phyloP scores from a whole-genome alignment of 2,113 vertebrate species.

The Macquaria australasica region DNA sequence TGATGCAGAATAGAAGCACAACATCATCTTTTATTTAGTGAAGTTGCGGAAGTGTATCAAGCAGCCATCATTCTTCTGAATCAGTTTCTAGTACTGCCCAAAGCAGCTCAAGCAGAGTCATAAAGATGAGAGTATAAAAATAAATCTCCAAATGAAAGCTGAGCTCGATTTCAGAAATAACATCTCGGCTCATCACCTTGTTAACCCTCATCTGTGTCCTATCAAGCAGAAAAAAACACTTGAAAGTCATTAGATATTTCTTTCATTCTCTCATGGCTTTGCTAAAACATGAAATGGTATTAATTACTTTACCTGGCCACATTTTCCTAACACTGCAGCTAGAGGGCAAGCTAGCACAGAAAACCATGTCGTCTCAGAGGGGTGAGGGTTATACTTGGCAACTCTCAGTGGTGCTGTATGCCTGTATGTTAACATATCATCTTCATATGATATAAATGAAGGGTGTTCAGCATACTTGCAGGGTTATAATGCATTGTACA shows the following conservation, averaged over 20 bases:
- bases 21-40: conserved; percentile 14
- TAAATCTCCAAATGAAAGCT: conserved; percentile 51
- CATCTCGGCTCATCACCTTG: conserved; percentile 18
- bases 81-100: conserved; percentile 18
- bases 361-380: conserved; percentile 21
- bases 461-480: not conserved
- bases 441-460: conserved; percentile 28
- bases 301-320: conserved; percentile 13
- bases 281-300: not conserved
- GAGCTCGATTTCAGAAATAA: conserved; percentile 39
- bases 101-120: conserved; percentile 18
- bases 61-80: conserved; percentile 34
- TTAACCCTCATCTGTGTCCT: not conserved
- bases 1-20: conserved; percentile 20
- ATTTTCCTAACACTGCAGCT: conserved; percentile 62
- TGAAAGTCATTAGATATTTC: conserved; percentile 9
- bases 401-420: not conserved
- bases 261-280: not conserved
- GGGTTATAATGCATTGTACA: not conserved
- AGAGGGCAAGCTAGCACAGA: conserved; percentile 74
- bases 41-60: conserved; percentile 49
- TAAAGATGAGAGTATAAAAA: conserved; percentile 45
- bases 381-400: not conserved
- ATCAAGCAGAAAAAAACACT: conserved; percentile 30
- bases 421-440: conserved; percentile 22